phyloP scores from a whole-genome alignment of 2,888 invertebrate species.

The Tetheella fluctuosa region DNA sequence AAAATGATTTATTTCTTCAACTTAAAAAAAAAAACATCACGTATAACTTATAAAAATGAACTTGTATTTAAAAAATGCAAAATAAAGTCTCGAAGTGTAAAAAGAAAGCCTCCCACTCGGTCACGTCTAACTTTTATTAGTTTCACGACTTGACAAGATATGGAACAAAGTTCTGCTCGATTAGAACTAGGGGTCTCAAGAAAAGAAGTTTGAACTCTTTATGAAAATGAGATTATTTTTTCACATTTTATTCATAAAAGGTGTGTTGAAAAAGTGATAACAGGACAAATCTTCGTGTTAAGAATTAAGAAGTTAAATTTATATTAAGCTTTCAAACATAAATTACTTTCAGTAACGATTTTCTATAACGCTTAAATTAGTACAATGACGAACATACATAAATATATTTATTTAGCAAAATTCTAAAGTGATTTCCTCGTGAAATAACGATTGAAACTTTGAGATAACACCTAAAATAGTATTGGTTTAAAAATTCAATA shows the following conservation, averaged over 20 bases:
- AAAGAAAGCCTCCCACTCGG: conserved; percentile 31
- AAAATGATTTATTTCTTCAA: not conserved
- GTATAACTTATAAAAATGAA: not conserved
- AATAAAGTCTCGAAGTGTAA: conserved; percentile 29
- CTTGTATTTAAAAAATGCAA: conserved; percentile 39
- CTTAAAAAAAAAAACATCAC: not conserved
- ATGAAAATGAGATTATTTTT: not conserved
- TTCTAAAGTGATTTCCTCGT: too few relatives aligned
- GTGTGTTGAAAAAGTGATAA: too few relatives aligned
- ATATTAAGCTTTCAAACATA: too few relatives aligned
- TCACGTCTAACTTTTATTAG: conserved; percentile 63
- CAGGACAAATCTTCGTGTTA: too few relatives aligned
- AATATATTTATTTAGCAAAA: too few relatives aligned
- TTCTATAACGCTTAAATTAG: too few relatives aligned
- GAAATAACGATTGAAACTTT: too few relatives aligned
- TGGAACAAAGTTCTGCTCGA: conserved; percentile 29
- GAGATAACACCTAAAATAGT: too few relatives aligned
- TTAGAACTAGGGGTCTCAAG: not conserved
- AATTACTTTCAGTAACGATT: too few relatives aligned
- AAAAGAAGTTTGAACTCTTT: not conserved
- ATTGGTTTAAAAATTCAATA: too few relatives aligned
- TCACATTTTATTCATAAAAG: not conserved
- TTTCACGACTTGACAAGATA: conserved; percentile 40
- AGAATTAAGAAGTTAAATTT: too few relatives aligned
- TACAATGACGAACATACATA: too few relatives aligned